These are phyloP conservation scores for Callopanchax toddi DNA, from an alignment of 2,113 vertebrate genomes.

Conservation along the genomic window DNA sequence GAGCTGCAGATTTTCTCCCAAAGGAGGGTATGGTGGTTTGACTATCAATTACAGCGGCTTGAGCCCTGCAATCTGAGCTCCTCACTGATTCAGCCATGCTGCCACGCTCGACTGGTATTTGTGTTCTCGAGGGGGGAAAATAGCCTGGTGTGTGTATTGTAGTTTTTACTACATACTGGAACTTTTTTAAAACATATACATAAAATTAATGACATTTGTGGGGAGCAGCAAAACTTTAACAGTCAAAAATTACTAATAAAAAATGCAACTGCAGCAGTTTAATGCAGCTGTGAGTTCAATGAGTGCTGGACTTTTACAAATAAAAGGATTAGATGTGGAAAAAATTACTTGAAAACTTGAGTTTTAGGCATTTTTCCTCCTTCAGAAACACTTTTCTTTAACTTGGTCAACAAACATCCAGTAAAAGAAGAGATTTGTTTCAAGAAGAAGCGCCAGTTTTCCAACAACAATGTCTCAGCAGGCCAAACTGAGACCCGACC, in stretches of 20 bases:
- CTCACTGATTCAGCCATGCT: conserved; percentile 60
- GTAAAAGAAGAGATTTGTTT: neutral
- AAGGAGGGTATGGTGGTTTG: conserved; percentile 41
- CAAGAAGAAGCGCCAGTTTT: neutral
- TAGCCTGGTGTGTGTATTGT: conserved; percentile 2
- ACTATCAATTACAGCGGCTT: conserved; percentile 73
- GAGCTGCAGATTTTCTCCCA: conserved; percentile 54
- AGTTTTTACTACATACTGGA: conserved; percentile 11
- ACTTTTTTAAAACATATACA: conserved; percentile 25
- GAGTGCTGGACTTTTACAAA: too few relatives aligned
- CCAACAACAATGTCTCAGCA: neutral
- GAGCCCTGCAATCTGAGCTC: conserved; percentile 63
- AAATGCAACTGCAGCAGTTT: neutral
- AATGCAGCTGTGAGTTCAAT: too few relatives aligned
- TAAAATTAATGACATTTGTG: conserved; percentile 3
- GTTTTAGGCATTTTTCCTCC: too few relatives aligned
- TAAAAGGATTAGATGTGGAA: too few relatives aligned
- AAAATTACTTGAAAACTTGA: too few relatives aligned
- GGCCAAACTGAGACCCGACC: neutral
- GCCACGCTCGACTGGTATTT: conserved; percentile 49
- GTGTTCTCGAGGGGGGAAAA: conserved; percentile 20
- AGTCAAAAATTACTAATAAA: neutral
- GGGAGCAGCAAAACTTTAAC: conserved; percentile 17
- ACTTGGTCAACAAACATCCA: neutral
- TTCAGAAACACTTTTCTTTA: too few relatives aligned